A percentile compares a stretch with the other conserved stretches of the same genome.
These are phyloP conservation scores for Hypanus sabinus DNA, from an alignment of 2,113 vertebrate genomes.

Conservation along the genomic window DNA sequence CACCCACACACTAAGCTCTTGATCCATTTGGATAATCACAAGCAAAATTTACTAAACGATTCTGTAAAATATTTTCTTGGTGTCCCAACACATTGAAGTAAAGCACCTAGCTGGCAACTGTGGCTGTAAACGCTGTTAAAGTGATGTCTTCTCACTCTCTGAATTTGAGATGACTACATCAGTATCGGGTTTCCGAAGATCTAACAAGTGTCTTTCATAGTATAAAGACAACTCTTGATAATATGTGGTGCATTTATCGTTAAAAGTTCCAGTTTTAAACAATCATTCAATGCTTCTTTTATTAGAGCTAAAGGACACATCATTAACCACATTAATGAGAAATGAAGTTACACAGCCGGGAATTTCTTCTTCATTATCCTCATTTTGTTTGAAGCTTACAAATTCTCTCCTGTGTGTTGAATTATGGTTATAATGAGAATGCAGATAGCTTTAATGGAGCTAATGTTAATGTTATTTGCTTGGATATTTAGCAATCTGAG, in stretches of 20 bases:
- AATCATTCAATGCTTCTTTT: background rate
- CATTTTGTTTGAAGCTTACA: background rate
- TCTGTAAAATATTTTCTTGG: background rate
- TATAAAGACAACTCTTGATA: background rate
- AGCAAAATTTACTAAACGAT: background rate
- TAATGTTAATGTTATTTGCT: constrained; percentile 1
- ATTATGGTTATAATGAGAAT: background rate
- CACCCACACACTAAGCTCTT: background rate
- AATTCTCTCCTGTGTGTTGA: background rate
- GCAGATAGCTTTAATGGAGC: background rate
- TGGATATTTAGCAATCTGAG: background rate
- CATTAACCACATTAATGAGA: background rate
- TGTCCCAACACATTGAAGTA: background rate
- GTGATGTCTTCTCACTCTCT: background rate
- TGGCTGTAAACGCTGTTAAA: background rate
- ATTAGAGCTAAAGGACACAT: background rate
- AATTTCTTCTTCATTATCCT: background rate
- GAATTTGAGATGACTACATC: background rate
- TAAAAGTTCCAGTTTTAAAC: background rate
- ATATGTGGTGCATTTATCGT: background rate
- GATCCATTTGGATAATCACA: background rate
- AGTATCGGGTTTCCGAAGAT: background rate
- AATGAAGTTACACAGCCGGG: background rate
- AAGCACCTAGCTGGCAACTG: background rate
- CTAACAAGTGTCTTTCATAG: background rate